These are phyloP conservation scores for Hippolais icterina DNA, from an alignment of 2,113 vertebrate species.

Conservation along the genomic window DNA sequence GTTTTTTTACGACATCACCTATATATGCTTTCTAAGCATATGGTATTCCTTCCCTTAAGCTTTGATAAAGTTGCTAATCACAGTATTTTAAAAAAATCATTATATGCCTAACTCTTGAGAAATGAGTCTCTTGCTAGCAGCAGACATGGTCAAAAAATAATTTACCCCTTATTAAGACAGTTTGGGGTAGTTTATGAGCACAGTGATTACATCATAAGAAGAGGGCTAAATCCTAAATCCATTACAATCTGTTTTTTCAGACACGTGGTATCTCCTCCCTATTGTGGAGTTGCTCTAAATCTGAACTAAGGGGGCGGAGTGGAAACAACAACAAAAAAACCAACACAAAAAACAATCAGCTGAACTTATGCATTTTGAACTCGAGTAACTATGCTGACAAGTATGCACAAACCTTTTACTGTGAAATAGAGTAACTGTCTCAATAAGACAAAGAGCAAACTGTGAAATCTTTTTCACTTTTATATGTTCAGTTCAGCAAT, in stretches of 20 bases:
- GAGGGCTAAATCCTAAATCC: background rate
- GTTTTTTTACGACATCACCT: background rate
- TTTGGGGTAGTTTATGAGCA: background rate
- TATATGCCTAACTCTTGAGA: background rate
- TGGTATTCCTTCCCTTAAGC: background rate
- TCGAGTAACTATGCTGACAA: background rate
- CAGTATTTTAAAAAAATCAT: background rate
- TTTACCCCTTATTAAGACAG: background rate
- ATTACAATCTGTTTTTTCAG: background rate
- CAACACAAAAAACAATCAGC: background rate
- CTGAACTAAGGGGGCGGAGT: background rate
- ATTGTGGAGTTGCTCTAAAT: background rate
- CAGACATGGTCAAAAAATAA: background rate
- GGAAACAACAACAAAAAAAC: background rate
- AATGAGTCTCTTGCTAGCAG: background rate
- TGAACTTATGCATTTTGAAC: background rate
- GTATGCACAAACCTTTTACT: background rate
- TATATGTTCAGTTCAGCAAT: background rate
- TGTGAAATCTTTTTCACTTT: background rate
- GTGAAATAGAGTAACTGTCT: background rate
- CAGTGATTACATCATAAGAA: background rate
- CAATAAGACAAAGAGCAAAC: background rate
- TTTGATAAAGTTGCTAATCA: background rate
- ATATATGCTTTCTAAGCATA: background rate
- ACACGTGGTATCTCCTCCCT: background rate